phyloP scores from a whole-genome alignment of 2,888 invertebrate genomes.

The Odontomyia ornata region DNA sequence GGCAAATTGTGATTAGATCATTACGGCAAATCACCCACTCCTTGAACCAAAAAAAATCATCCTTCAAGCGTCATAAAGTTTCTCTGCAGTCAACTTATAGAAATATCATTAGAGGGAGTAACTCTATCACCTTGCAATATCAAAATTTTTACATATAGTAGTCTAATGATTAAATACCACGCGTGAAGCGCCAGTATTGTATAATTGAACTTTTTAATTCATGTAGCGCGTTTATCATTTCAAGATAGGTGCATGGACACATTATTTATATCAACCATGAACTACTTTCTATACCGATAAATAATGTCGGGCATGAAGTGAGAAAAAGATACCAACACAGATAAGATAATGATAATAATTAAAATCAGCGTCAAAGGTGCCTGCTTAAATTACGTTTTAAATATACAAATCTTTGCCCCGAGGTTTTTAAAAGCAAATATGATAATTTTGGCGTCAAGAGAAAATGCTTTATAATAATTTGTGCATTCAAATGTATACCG shows the following conservation, averaged over 20 bases:
- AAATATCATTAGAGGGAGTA: too few relatives aligned
- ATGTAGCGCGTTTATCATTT: not conserved
- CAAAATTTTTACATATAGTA: too few relatives aligned
- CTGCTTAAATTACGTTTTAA: not conserved
- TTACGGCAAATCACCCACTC: too few relatives aligned
- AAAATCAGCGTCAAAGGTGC: not conserved
- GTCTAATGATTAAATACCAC: not conserved
- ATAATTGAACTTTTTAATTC: conserved; percentile 2
- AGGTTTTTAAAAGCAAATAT: not conserved
- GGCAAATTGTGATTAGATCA: too few relatives aligned
- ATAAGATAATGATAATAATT: conserved; percentile 11
- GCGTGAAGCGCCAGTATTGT: not conserved
- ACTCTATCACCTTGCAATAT: not conserved
- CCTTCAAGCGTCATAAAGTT: too few relatives aligned
- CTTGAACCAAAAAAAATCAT: too few relatives aligned
- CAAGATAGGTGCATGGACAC: not conserved
- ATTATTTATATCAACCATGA: conserved; percentile 16
- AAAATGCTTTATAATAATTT: not conserved
- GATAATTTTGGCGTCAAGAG: not conserved
- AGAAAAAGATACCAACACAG: not conserved
- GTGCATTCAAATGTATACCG: too few relatives aligned
- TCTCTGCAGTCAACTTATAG: too few relatives aligned
- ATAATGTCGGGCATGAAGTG: not conserved
- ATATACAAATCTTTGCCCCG: not conserved
- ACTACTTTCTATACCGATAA: conserved; percentile 25